These are phyloP conservation scores for Holotrichia oblita DNA, from an alignment of 1,140 invertebrate species.

Conservation along the genomic window DNA sequence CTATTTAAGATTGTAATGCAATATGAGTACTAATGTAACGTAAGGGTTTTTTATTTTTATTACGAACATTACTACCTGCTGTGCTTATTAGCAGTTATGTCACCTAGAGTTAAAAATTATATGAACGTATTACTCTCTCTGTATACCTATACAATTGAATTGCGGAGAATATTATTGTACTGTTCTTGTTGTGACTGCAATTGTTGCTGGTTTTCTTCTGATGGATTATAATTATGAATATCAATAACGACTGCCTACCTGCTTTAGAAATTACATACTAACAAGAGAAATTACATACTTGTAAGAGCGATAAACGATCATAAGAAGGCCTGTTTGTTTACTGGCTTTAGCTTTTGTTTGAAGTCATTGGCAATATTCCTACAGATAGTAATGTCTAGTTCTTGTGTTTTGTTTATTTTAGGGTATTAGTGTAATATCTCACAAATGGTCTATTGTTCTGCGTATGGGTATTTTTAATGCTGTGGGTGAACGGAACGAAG, in stretches of 20 bases:
- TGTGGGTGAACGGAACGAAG: neutral
- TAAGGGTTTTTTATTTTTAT: too few species aligned
- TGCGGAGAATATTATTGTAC: too few species aligned
- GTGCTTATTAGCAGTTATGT: too few species aligned
- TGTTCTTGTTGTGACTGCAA: neutral
- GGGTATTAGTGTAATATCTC: neutral
- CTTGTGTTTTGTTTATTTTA: neutral
- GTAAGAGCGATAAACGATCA: neutral
- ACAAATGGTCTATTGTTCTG: conserved; percentile 1
- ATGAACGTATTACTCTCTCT: too few species aligned
- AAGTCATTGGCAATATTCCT: neutral
- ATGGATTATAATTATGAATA: neutral
- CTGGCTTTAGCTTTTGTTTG: neutral
- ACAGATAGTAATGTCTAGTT: neutral
- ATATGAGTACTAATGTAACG: too few species aligned
- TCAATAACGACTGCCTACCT: neutral
- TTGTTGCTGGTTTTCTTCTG: neutral
- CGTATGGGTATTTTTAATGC: neutral
- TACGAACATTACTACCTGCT: too few species aligned
- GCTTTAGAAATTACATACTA: neutral
- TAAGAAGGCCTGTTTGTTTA: neutral
- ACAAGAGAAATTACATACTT: neutral
- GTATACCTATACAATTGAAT: too few species aligned
- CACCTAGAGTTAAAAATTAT: too few species aligned
- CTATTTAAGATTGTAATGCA: too few species aligned